Base-by-base conservation (phyloP, 2,797 vertebrate species). In the Myotis daubentonii region DNA sequence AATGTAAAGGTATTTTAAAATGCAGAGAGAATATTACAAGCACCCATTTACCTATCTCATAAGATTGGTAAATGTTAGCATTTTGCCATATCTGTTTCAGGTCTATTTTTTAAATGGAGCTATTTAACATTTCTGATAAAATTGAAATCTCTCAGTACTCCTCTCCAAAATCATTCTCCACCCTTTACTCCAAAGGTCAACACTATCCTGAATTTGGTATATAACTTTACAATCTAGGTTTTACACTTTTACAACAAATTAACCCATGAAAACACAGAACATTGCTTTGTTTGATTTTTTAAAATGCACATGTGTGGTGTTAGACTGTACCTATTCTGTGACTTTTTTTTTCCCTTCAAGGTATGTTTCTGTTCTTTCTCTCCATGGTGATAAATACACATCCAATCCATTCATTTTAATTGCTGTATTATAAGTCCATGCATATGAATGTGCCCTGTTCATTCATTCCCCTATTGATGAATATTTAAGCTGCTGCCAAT, bases 401-500 rank as follows among this genome's bases (percentile, higher is more conserved):
- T 78, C 30, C 38, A 68, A 60, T 88, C 83, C 66, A 94, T 94
- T 95, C 81, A 96, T 96, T 92, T 95, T 95, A 96, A 94, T 95
- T 94, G 49, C 86, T 86, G 13, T 71, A 92, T 79, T 74, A 33
- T 71, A 80, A 88, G 80, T 62, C 57, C 65, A 70, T 93, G 93
- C 90, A 96, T 94, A 83, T 93, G 66, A 96, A 96, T 90, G 57
- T 95, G 70, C 38, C 6, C 5, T 90, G 47, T 95, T 95, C 95
- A 93, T 95, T 79, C 66, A 92, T 76, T 86, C 38, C 53, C 55
- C 68, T 83, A n/a, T 80, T 93, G 89, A 85, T 85, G 93, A 90
- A 87, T 95, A 89, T 85, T 85, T 89, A 93, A 96, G 62, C 53
- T 49, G 65, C 81, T 96, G 94, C 90, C 92, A 90, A 33, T 89